Evolutionary conservation across 2,113 vertebrate species (phyloP), one percentile per base, ranked within the genome.

Genomic region (Sterrhoptilus dennistouni): DNA sequence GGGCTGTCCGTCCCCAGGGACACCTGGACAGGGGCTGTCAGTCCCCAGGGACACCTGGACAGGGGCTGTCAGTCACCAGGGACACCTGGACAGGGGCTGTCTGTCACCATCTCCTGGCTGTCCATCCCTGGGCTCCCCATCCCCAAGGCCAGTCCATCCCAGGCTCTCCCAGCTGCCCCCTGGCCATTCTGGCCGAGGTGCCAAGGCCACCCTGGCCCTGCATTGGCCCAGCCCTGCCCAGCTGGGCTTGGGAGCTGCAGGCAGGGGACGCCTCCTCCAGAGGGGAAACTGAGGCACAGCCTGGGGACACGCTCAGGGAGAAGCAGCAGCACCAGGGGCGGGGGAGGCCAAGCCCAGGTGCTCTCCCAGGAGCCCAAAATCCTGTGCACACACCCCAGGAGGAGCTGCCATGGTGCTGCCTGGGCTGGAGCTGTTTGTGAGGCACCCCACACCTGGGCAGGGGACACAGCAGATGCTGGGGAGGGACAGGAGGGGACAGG

Each of bases 321-420:
- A 12, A 49, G 36, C 69, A 35, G 7, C 83, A 60, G 69, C 57
- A 38, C 7, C 27, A 4, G 20, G 6, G 18, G 13, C 20, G 7
- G 3, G 2, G 31, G 27, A 61, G 33, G n/a, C 52, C 0, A 1
- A 75, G 63, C 19, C 31, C 16, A 6, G 64, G 49, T 4, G 40
- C 78, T 70, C 54, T 44, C 47, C 27, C 1, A 1, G 52, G n/a
- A 88, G 27, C 79, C 63, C 87, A 22, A 24, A 49, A 11, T 0
- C 2, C 63, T 28, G 27, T 1, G 13, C 15, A 2, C 15, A 17
- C 24, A 2, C 11, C 52, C 50, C 70, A n/a, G 60, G 64, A 36
- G 78, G 74, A 61, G 63, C 80, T 35, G 25, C 66, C 4, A 0
- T 0, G 7, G 24, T 5, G 14, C 70, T 36, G 52, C 47, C 44